Base-by-base conservation (phyloP, 2,113 vertebrate species). In the Columbina picui region DNA sequence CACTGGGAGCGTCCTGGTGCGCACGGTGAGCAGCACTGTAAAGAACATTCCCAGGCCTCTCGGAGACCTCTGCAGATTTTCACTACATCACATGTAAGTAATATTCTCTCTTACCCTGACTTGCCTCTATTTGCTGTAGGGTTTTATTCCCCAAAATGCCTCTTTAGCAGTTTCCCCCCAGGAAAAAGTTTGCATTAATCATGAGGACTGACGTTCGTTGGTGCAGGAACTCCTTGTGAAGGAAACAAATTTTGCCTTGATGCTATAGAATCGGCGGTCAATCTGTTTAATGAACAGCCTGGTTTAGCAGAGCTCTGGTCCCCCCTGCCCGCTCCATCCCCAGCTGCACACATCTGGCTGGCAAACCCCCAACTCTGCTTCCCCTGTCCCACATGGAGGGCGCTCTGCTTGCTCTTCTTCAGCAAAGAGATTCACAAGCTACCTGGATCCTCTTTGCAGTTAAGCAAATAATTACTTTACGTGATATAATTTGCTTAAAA, bases 401-500 rank as follows among this genome's bases (percentile, higher is more conserved):
- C 8, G 12, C 43, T 52, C 30, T 3, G 39, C 32, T 49, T 43
- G 56, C 41, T 68, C 73, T 64, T 67, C 47, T 45, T n/a, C 52
- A 61, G 59, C 38, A 80, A 93, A 81, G 34, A 96, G 89, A 95
- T 93, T 92, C 79, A 65, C 76, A 8, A 94, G 92, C 59, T 84
- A 92, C 75, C 84, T 94, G 93, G 87, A n/a, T 95, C 80, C 78
- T 83, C 84, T 93, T 89, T 73, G 60, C 81, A 64, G 59, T 92
- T 86, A 79, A 86, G 87, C 78, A 96, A 96, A 79, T 95, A 96
- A 97, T 97, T 95, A 96, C 74, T 86, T 84, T 57, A 93, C 32
- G 86, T 64, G 36, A 95, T 93, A 96, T 90, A 80, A 94, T 95
- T 97, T 95, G 90, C 96, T 96, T 96, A 94, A 94, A 97, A 93